Percentiles rank a stretch among this genome's conserved stretches.
Evolutionary conservation across 2,888 invertebrate species (phyloP).

Genomic region (Dorcus parallelipipedus): DNA sequence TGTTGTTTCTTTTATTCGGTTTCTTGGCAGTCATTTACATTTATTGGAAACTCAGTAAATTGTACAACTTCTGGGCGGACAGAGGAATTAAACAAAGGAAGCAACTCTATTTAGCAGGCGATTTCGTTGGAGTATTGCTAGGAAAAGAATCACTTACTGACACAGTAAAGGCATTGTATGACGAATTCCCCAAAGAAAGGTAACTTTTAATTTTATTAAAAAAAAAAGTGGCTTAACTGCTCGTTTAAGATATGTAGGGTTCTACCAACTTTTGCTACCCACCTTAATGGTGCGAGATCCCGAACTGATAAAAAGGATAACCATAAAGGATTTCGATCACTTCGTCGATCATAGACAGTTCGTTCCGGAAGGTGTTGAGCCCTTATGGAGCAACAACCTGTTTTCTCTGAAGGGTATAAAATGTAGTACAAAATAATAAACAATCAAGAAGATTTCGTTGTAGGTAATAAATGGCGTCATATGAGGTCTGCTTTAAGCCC

Average conservation of each 20-base stretch:
- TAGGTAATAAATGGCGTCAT: constrained; percentile 35
- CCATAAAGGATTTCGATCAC: constrained; percentile 24
- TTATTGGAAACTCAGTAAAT: no score
- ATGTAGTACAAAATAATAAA: no score
- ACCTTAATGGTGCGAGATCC: neutral
- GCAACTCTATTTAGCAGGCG: constrained; percentile 12
- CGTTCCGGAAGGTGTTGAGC: neutral
- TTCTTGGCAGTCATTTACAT: no score
- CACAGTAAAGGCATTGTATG: constrained; percentile 22
- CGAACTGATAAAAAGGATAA: constrained; percentile 4
- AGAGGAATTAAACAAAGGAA: neutral
- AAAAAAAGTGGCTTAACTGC: neutral
- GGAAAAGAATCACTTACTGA: constrained; percentile 15
- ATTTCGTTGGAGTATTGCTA: constrained; percentile 8
- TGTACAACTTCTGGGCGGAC: neutral
- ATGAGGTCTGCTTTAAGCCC: constrained; percentile 54
- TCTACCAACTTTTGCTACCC: neutral
- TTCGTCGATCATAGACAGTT: constrained; percentile 19
- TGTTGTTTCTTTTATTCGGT: no score
- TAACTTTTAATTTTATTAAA: constrained; percentile 5
- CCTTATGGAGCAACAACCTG: neutral
- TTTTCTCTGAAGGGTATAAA: constrained; percentile 3
- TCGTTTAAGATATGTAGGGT: neutral
- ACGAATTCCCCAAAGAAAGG: constrained; percentile 27
- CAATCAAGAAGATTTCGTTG: neutral